Base-by-base conservation (phyloP, 2,797 vertebrate species). In the Notolabrus celidotus region DNA sequence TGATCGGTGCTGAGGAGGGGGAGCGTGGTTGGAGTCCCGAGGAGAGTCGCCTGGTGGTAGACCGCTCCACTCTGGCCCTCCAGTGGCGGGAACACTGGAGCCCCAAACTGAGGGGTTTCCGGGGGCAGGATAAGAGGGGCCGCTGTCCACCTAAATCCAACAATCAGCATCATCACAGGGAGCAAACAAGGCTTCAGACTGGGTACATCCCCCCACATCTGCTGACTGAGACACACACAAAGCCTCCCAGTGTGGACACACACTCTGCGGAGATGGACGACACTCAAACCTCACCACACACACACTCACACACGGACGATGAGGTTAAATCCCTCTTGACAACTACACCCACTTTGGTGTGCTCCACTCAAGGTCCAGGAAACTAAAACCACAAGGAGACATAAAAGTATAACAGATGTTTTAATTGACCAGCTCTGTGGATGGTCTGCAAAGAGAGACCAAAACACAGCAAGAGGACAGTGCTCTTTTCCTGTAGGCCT, bases 1-100 rank as follows among this genome's bases (percentile, higher is more conserved):
- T 97, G 74, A 96, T 97, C 0, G 95, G 96, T 16, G 89, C 93
- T 0, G 92, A 93, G 33, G 94, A 94, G 33, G 93, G 90, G 0
- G 86, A 89, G 63, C 82, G 90, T 46, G 90, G 85, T 69, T 92
- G 92, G 88, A 92, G 89, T 2, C 95, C 95, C 0, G 94, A 94
- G 73, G 93, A 96, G 46, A 88, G 89, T 9, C 94, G 94, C 36
- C 86, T 97, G 56, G 91, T 96, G 74, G 93, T 96, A 0, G 95
- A 97, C 79, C 95, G 94, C 85, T 94, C 93, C 53, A 93, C 95
- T 15, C 89, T 96, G 66, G 95, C 96, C 17, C 91, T 97, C 60
- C 95, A 95, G 82, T 97, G 96, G 96, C 93, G 96, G 89, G 95
- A 96, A 63, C 95, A 93, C 83, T 97, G 96, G 96, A 95, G 89